Base-by-base conservation (phyloP, 1,140 invertebrate species). In the Solenopsis invicta region DNA sequence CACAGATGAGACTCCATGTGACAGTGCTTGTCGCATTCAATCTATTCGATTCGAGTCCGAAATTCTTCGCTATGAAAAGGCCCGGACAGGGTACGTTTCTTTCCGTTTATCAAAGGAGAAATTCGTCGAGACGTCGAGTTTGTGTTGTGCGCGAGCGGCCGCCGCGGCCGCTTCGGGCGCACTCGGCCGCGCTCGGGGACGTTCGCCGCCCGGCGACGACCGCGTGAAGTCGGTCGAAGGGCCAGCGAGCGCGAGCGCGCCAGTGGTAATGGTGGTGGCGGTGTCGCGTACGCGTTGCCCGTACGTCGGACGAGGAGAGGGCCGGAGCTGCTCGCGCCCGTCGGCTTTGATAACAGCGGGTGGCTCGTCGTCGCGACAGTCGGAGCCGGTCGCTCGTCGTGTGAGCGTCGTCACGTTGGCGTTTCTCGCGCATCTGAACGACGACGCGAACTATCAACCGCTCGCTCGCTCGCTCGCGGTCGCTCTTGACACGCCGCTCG, bases 351-450 rank as follows among this genome's bases (percentile, higher is more conserved):
- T 88, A 91, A 88, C 77, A 87, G 77, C 82, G 82, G 71, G 75
- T 64, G 76, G 59, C 81, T 78, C 52, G 21, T 78, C 52, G 21
- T 85, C 59, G 59, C 62, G 78, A 81, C 88, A 92, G 92, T 92
- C 71, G 88, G 82, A 92, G 92, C 91, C 92, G 92, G 89, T 88
- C 80, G 88, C 77, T 90, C 91, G 87, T 86, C 88, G 90, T 75
- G 87, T 45, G 86, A 90, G 88, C 80, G 86, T 92, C 90, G 91
- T 76, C n/a, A 72, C 29, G 61, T 59, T 48, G 24, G 41, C 54
- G 69, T 37, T 56, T 59, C 24, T 16, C 45, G 41, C n/a, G 45
- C 9, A 16, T 13, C 37, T 45, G 29, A 29, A 41, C 41, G 34
- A 45, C 54, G 29, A 69, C 84, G 88, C 56, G 62, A 72, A 76